Evolutionary conservation across 2,797 vertebrate genomes (phyloP), one percentile per base, ranked within the genome.

Genomic region (Notolabrus celidotus): DNA sequence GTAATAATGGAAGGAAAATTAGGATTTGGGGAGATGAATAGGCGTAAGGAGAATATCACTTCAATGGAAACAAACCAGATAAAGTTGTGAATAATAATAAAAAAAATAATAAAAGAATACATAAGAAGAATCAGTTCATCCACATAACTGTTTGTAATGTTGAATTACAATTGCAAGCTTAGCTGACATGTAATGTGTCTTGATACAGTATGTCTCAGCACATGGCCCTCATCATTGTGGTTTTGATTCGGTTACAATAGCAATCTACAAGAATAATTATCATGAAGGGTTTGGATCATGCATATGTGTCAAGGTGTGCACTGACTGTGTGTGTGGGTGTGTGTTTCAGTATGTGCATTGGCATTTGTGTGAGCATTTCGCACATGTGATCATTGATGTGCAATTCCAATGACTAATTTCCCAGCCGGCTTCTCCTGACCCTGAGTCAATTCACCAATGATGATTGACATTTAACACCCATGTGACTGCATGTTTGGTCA

Each of bases 401-500:
- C 53, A 67, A 71, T 84, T 89, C 71, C 62, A 69, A 80, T 90
- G 86, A 91, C 60, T 91, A 80, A 90, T 81, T 74, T 81, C 78
- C 86, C 88, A 88, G 81, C 80, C 88, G 86, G 75, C 70, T 82
- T 79, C 34, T 60, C 57, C 72, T 49, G 1, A 82, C 53, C 39
- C 71, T 74, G 51, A 53, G 72, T 73, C 73, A 74, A 86, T 75
- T 76, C 67, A 71, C 61, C 74, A 65, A 72, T 71, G 69, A 80
- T 83, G 89, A 86, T 76, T 88, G 86, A 83, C 85, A 81, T 86
- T 83, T 88, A 82, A 78, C 84, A 79, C 71, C 61, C 77, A 63
- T 59, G 58, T 87, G 86, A 88, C 71, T 82, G 72, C 79, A 82
- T 69, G 68, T 82, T 85, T 89, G 87, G 80, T 89, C 86, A 88